Conservation (phyloP, 2,797 vertebrate genomes). For the Perodicticus potto region DNA sequence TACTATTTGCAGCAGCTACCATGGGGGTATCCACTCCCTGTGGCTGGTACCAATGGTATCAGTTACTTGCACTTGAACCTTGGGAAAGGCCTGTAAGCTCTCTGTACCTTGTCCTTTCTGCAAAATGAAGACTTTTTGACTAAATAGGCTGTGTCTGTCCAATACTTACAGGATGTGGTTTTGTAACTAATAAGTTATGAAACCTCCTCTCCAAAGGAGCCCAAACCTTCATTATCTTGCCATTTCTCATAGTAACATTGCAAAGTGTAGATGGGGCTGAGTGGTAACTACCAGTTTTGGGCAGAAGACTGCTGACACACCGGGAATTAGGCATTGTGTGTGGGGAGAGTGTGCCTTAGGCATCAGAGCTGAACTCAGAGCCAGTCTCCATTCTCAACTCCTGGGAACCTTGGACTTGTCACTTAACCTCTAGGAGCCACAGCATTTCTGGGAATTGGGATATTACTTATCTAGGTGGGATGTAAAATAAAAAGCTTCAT, state of each 20-base stretch:
- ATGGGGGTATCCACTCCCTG: fast-evolving
- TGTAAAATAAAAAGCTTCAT: fast-evolving
- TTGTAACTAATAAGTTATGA: not conserved
- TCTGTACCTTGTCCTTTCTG: not conserved
- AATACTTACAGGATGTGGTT: not conserved
- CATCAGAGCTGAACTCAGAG: not conserved
- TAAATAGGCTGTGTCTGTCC: not conserved
- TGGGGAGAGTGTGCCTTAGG: fast-evolving
- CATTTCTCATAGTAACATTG: not conserved
- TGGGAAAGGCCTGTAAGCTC: not conserved
- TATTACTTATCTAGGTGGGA: not conserved
- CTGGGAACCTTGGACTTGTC: not conserved
- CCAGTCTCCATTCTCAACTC: fast-evolving
- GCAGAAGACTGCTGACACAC: not conserved
- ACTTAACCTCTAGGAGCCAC: not conserved
- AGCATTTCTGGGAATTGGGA: not conserved
- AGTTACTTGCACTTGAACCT: not conserved
- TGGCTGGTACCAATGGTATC: not conserved
- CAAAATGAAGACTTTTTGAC: not conserved
- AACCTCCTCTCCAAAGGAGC: not conserved
- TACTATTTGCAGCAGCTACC: not conserved
- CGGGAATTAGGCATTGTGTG: fast-evolving
- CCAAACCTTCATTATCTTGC: not conserved
- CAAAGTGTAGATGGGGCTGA: not conserved
- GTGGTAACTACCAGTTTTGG: not conserved